Base-by-base conservation (phyloP, 2,113 vertebrate genomes). In the Cebus imitator region DNA sequence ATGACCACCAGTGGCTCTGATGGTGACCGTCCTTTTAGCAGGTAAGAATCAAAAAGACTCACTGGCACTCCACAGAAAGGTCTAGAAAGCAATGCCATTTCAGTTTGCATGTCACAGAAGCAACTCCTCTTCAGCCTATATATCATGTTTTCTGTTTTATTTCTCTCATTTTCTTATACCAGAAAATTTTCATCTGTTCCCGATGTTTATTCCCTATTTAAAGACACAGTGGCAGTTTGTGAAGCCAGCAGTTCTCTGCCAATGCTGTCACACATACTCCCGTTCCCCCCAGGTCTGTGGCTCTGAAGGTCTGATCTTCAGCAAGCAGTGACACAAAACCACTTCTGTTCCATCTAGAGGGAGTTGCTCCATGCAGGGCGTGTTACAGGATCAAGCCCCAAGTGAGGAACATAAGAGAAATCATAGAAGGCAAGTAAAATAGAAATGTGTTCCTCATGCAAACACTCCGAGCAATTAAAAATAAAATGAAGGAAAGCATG, bases 121-220 rank as follows among this genome's bases (percentile, higher is more conserved):
- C 57, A 90, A 55, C 70, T 81, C 61, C 80, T 85, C 84, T 93
- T 87, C 68, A 86, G 61, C 75, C 25, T 94, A 0, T 37, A 40
- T 45, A 61, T 45, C 57, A 81, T 25, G 30, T 86, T 86, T 96
- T 94, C 87, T 52, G 6, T 85, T 96, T 97, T 78, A 87, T 93
- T 93, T 95, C 93, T 97, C 50, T 96, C 95, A 10, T 84, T 94
- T 96, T 95, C 93, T 93, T 95, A 80, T 5, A 92, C 64, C 58
- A 97, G 84, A 87, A 97, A 73, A 87, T 90, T 96, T 64, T 92
- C 90, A 81, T 87, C 91, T 95, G 87, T 52, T 92, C 35, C 94
- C 6, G 0, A 84, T 92, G 81, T 87, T 87, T 81, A 96, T 95
- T 94, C 84, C 66, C 66, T 94, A 52, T 91, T 97, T 95, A 97